Evolutionary conservation across 2,797 vertebrate genomes (phyloP).

Genomic region (Intellagama lesueurii): DNA sequence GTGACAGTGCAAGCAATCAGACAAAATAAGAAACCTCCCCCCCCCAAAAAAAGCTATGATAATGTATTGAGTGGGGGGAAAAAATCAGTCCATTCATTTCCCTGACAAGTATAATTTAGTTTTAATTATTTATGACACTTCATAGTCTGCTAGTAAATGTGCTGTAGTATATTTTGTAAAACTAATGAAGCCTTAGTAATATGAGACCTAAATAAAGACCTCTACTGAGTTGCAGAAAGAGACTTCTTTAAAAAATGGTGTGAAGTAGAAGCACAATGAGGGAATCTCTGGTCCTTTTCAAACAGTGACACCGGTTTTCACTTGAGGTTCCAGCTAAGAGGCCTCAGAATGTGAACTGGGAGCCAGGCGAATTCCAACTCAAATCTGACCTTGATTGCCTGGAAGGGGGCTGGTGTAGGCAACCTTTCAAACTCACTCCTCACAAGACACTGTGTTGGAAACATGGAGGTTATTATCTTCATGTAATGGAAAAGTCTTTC

Average conservation of each 20-base stretch:
- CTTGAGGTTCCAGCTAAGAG: not conserved
- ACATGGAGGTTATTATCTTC: too few species aligned
- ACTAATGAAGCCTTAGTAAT: conserved; percentile 75
- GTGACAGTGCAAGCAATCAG: not conserved
- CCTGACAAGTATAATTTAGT: conserved; percentile 76
- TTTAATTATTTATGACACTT: conserved; percentile 78
- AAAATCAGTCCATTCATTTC: conserved; percentile 61
- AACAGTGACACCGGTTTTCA: not conserved
- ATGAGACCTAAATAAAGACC: conserved; percentile 59
- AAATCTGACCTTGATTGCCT: not conserved
- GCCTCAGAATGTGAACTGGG: not conserved
- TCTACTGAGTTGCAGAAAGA: not conserved
- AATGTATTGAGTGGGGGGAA: not conserved
- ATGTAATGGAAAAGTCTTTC: too few species aligned
- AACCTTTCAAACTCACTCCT: not conserved
- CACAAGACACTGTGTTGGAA: too few species aligned
- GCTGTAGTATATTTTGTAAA: conserved; percentile 75
- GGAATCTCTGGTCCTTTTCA: not conserved
- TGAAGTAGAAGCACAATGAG: not conserved
- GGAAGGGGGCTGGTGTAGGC: not conserved
- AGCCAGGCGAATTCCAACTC: not conserved
- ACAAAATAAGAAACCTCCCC: conserved; percentile 12
- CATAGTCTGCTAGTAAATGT: conserved; percentile 67
- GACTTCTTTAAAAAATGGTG: not conserved
- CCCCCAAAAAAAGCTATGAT: not conserved